A percentile compares a stretch with the other conserved stretches of the same genome.
These are phyloP conservation scores for Planiliza haematocheilus DNA, from an alignment of 2,113 vertebrate species.

Conservation along the genomic window DNA sequence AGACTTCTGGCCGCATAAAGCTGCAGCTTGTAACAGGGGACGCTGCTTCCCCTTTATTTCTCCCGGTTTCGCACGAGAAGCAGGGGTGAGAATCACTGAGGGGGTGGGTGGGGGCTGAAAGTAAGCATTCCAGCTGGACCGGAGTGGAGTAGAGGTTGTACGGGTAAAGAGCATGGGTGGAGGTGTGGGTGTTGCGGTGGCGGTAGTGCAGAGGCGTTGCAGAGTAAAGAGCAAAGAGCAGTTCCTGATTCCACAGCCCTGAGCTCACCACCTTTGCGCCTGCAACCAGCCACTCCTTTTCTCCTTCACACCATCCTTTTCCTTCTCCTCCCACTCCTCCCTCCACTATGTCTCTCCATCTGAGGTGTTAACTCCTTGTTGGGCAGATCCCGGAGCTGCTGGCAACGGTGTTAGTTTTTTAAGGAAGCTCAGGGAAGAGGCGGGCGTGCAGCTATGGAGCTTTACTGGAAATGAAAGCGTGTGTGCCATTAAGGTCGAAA, in stretches of 20 bases:
- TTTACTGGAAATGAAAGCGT: constrained; percentile 71
- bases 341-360: constrained; percentile 56
- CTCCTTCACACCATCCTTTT: constrained; percentile 64
- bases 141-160: constrained; percentile 60
- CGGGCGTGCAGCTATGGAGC: constrained; percentile 32
- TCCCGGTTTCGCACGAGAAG: constrained; percentile 39
- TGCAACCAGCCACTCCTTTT: constrained; percentile 71
- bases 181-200: constrained; percentile 72
- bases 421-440: constrained; percentile 40
- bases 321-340: constrained; percentile 58
- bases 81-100: constrained; percentile 42
- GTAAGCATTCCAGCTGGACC: constrained; percentile 68
- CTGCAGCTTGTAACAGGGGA: constrained; percentile 24
- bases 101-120: constrained; percentile 58
- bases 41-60: constrained; percentile 36
- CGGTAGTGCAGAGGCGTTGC: constrained; percentile 66
- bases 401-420: constrained; percentile 40
- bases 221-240: constrained; percentile 68
- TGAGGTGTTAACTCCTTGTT: constrained; percentile 77
- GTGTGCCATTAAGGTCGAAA: constrained; percentile 53
- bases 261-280: constrained; percentile 78
- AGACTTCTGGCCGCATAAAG: constrained; percentile 29
- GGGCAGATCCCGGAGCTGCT: constrained; percentile 48
- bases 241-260: constrained; percentile 81
- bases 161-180: constrained; percentile 62